phyloP scores from a whole-genome alignment of 2,113 vertebrate genomes.

The Dipodomys merriami region DNA sequence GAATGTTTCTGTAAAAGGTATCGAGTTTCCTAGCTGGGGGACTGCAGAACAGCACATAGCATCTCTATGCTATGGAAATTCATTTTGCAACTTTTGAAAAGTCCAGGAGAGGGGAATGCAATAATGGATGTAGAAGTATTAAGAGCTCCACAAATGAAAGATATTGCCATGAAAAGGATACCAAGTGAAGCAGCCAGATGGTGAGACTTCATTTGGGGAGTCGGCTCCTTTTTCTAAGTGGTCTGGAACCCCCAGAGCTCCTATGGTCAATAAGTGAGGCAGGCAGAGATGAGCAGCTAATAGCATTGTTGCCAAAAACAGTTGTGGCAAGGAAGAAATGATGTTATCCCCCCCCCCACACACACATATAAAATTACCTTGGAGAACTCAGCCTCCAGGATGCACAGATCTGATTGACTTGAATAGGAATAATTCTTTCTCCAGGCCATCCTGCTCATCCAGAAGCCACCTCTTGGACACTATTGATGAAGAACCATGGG shows the following conservation, averaged over 20 bases:
- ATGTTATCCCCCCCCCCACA: rapidly evolving
- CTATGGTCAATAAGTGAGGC: background rate
- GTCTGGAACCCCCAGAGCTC: background rate
- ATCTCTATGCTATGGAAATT: background rate
- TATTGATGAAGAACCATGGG: background rate
- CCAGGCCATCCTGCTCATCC: background rate
- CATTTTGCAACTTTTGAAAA: slow-evolving; percentile 53
- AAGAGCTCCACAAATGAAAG: slow-evolving; percentile 52
- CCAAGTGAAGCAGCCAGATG: background rate
- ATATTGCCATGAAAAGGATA: slow-evolving; percentile 11
- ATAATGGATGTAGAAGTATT: slow-evolving; percentile 20
- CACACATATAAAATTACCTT: no score
- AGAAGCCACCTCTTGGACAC: background rate
- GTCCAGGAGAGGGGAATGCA: slow-evolving; percentile 45
- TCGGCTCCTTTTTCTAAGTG: slow-evolving; percentile 22
- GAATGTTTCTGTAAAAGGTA: slow-evolving; percentile 45
- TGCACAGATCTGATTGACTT: background rate
- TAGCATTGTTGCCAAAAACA: background rate
- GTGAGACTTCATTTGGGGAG: background rate
- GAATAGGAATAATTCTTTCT: background rate
- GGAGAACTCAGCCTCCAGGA: background rate
- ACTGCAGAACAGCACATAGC: background rate
- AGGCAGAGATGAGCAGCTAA: no score
- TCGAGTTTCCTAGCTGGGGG: slow-evolving; percentile 27
- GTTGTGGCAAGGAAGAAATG: background rate